Evolutionary conservation across 2,113 vertebrate species (phyloP).

Genomic region (Heterotilapia buettikoferi): DNA sequence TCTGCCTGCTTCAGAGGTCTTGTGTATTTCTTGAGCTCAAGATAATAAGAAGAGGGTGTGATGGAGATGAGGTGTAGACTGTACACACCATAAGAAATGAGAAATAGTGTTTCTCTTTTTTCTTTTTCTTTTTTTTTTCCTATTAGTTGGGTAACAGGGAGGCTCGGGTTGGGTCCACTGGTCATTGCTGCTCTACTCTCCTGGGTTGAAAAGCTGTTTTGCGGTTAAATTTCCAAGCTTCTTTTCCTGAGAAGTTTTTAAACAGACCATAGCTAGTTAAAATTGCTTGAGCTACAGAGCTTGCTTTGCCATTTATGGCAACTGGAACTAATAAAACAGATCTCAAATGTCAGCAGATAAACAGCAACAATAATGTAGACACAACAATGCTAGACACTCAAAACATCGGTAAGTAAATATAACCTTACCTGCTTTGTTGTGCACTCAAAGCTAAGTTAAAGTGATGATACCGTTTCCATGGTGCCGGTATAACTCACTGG

Average conservation of each 20-base stretch:
- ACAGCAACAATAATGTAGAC: neutral
- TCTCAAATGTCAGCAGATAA: neutral
- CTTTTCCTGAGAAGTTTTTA: neutral
- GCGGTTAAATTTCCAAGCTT: neutral
- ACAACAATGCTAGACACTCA: neutral
- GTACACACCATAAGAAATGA: neutral
- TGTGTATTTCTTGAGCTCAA: neutral
- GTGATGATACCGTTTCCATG: neutral
- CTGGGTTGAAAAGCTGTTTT: neutral
- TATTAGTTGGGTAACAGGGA: neutral
- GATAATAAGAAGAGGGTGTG: neutral
- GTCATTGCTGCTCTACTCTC: neutral
- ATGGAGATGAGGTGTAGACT: neutral
- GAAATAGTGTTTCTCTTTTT: neutral
- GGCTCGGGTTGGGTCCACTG: fast-evolving
- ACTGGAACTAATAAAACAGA: neutral
- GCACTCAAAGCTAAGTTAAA: neutral
- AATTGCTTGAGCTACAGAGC: neutral
- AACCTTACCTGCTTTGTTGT: neutral
- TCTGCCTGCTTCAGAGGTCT: neutral
- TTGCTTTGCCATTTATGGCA: neutral
- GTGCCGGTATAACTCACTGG: neutral
- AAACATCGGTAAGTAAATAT: neutral
- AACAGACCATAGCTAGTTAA: neutral
- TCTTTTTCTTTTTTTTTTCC: neutral